Conservation (phyloP, 2,888 invertebrate species). For the Pandemis cinnamomeana region DNA sequence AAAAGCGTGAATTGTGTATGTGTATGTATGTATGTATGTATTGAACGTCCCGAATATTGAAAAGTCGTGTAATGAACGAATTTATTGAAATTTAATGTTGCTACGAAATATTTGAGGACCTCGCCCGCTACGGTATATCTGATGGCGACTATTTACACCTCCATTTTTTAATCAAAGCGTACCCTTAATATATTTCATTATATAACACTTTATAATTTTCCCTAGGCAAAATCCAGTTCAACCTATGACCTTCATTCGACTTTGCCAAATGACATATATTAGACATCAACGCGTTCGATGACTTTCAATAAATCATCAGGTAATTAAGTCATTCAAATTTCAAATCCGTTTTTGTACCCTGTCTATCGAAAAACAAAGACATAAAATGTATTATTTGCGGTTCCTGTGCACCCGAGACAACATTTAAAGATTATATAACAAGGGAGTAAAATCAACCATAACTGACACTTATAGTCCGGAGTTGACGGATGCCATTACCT, state of each 20-base stretch:
- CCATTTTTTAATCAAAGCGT: no score
- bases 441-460: not conserved
- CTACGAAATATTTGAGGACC: no score
- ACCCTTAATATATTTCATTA: no score
- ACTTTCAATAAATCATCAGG: not conserved
- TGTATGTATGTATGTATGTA: no score
- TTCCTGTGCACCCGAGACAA: not conserved
- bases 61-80: no score
- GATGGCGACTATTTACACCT: not conserved
- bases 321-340: not conserved
- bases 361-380: not conserved
- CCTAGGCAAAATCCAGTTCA: not conserved
- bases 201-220: no score
- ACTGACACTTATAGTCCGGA: no score
- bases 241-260: not conserved
- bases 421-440: not conserved
- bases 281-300: conserved; percentile 6
- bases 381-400: not conserved
- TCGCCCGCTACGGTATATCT: no score
- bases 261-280: not conserved
- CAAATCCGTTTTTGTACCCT: not conserved
- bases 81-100: no score
- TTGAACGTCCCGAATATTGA: no score
- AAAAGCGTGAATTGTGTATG: no score
- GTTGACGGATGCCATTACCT: no score